Conservation (phyloP, 2,113 vertebrate genomes). For the Illadopsis cleaveri region DNA sequence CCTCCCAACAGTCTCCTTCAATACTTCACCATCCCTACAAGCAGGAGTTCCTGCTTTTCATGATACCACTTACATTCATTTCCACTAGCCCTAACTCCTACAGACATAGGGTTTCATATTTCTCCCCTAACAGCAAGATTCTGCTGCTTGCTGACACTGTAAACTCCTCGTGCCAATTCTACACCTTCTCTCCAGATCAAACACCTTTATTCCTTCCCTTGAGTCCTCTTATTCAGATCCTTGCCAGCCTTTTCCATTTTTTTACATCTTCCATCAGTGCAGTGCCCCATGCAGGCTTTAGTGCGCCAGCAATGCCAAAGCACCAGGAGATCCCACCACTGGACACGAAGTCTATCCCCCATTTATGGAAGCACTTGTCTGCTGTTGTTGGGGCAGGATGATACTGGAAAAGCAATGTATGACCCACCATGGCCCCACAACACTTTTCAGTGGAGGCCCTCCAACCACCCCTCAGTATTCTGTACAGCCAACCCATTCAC, state of each 20-base stretch:
- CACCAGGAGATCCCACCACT: neutral
- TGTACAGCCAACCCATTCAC: neutral
- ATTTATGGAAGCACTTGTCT: neutral
- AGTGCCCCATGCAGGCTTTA: neutral
- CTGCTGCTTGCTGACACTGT: neutral
- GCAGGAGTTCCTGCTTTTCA: neutral
- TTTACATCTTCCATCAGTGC: neutral
- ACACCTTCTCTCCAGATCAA: neutral
- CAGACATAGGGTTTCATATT: neutral
- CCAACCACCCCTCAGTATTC: neutral
- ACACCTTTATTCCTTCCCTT: neutral
- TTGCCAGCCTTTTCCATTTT: neutral
- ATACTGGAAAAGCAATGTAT: neutral
- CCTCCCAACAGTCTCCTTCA: neutral
- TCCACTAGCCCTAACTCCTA: neutral
- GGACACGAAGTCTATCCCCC: neutral
- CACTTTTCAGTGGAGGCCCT: accelerated
- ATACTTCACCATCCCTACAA: neutral
- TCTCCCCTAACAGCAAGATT: neutral
- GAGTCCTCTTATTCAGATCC: neutral
- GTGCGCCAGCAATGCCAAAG: neutral
- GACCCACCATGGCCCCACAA: neutral
- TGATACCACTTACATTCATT: neutral
- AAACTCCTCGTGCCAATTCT: neutral
- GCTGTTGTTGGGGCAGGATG: neutral